A percentile compares a stretch with the other conserved stretches of the same genome.
These are phyloP conservation scores for Globodera ellingtonae DNA, from an alignment of 1,140 invertebrate genomes.

Conservation along the genomic window DNA sequence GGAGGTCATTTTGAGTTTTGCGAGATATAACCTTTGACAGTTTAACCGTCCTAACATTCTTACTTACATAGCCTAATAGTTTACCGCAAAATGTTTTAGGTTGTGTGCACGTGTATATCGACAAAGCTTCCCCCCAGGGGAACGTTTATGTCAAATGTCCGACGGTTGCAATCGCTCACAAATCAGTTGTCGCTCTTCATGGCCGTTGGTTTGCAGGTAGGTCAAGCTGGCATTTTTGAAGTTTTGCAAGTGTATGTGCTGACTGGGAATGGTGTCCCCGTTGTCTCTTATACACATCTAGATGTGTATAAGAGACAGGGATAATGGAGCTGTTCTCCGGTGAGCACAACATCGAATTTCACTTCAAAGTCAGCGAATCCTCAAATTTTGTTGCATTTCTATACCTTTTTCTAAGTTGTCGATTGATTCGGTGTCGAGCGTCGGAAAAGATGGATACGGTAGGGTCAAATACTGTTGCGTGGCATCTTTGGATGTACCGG, in stretches of 20 bases:
- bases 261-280: no score
- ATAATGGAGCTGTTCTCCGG: slow-evolving; percentile 43
- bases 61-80: no score
- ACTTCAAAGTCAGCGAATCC: slow-evolving; percentile 35
- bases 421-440: slow-evolving; percentile 54
- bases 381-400: no score
- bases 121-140: slow-evolving; percentile 88
- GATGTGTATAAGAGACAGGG: no score
- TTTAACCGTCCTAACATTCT: no score
- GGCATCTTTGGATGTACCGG: slow-evolving; percentile 49
- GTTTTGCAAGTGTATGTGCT: no score
- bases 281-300: no score
- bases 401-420: slow-evolving; percentile 38
- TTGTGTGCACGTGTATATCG: slow-evolving; percentile 93
- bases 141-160: slow-evolving; percentile 99
- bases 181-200: slow-evolving; percentile 92
- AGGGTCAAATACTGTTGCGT: slow-evolving; percentile 48
- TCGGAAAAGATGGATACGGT: slow-evolving; percentile 51
- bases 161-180: slow-evolving; percentile 88
- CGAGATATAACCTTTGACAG: no score
- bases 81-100: slow-evolving; percentile 36
- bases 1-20: slow-evolving; percentile 72
- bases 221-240: neutral
- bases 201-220: slow-evolving; percentile 89
- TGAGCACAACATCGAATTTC: slow-evolving; percentile 51